Percentiles rank a stretch among this genome's conserved stretches.
Evolutionary conservation across 2,113 vertebrate species (phyloP).

Genomic region (Dendropsophus ebraccatus): DNA sequence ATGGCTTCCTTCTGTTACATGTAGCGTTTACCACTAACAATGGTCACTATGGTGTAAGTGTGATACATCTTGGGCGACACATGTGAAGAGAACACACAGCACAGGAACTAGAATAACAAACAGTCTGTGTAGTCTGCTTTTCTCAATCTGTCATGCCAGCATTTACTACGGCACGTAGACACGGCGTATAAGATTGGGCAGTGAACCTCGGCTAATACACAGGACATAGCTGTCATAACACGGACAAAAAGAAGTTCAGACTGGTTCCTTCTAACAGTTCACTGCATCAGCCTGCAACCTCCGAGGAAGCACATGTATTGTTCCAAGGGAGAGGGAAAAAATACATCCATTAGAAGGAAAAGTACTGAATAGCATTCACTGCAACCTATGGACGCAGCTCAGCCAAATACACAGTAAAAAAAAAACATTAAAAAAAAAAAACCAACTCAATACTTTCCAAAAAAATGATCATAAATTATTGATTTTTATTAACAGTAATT

Average conservation of each 20-base stretch:
- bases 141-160: not conserved
- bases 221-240: not conserved
- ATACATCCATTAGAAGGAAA: not conserved
- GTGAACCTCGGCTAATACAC: not conserved
- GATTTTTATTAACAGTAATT: conserved; percentile 47
- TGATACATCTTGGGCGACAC: not conserved
- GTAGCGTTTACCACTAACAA: not conserved
- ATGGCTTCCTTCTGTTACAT: not conserved
- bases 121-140: not conserved
- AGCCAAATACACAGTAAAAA: too few species aligned
- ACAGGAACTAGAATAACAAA: not conserved
- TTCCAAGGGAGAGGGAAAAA: not conserved
- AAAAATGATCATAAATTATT: conserved; percentile 38
- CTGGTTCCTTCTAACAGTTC: not conserved
- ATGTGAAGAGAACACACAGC: not conserved
- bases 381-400: too few species aligned
- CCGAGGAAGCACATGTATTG: not conserved
- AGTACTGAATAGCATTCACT: too few species aligned
- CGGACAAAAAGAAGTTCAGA: not conserved
- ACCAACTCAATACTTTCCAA: not conserved
- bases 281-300: not conserved
- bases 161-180: not conserved
- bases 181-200: not conserved
- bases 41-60: not conserved
- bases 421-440: too few species aligned